Conservation (phyloP, 2,888 invertebrate genomes). For the Dynastes hyllus region DNA sequence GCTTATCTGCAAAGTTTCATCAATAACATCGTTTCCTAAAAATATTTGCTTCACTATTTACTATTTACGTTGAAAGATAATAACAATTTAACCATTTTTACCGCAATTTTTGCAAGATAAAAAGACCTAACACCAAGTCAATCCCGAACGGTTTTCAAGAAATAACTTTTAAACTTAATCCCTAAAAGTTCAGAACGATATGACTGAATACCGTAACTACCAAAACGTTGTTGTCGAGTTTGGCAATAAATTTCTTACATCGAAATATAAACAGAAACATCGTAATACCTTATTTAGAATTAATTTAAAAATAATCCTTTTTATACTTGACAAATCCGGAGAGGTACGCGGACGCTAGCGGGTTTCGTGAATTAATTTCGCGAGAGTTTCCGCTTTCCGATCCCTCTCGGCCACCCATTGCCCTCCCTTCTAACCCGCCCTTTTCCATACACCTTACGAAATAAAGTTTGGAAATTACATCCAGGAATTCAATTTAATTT, state of each 20-base stretch:
- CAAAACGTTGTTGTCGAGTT: not conserved
- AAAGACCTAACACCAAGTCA: no score
- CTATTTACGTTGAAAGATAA: no score
- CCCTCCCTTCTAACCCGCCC: not conserved
- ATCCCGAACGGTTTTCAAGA: no score
- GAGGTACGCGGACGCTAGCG: not conserved
- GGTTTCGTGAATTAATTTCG: conserved; percentile 28
- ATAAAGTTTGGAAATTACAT: conserved; percentile 48
- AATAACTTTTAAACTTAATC: no score
- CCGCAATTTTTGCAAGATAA: no score
- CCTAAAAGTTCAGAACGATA: no score
- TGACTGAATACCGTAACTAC: not conserved
- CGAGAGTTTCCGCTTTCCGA: not conserved
- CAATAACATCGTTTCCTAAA: no score
- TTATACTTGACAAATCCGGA: conserved; percentile 42
- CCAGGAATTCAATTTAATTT: conserved; percentile 48
- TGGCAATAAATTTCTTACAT: conserved; percentile 23
- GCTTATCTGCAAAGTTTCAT: no score
- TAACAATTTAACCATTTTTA: no score
- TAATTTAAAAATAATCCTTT: conserved; percentile 46
- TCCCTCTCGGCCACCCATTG: not conserved
- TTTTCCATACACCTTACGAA: conserved; percentile 13
- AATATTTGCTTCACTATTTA: no score
- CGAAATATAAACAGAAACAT: conserved; percentile 7
- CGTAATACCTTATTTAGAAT: conserved; percentile 34